Percentiles rank a stretch among this genome's conserved stretches.
Evolutionary conservation across 2,113 vertebrate genomes (phyloP).

Genomic region (Corvus hawaiiensis): DNA sequence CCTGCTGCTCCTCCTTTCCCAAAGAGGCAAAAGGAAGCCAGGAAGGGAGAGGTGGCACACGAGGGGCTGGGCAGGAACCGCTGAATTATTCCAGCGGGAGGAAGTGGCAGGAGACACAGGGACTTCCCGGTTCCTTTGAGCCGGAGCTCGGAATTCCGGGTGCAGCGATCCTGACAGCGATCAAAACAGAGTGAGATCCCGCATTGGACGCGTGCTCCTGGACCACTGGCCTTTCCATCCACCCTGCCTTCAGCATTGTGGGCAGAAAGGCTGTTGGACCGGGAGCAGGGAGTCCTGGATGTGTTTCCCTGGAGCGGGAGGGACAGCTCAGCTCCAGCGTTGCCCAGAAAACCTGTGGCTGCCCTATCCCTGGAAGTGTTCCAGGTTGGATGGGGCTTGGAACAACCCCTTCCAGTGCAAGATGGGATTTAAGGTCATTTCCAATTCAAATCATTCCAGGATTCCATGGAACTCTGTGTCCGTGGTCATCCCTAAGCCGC

Average conservation of each 20-base stretch:
- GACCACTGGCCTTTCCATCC: not conserved
- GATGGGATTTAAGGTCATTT: not conserved
- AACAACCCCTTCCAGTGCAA: not conserved
- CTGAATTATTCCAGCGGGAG: not conserved
- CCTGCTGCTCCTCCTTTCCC: not conserved
- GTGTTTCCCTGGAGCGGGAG: not conserved
- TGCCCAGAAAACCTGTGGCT: not conserved
- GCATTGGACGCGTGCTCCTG: fast-evolving
- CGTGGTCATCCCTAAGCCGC: not conserved
- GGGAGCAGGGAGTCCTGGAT: not conserved
- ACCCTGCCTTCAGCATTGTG: fast-evolving
- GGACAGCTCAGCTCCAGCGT: not conserved
- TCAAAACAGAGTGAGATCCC: not conserved
- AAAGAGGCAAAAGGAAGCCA: not conserved
- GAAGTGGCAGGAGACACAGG: not conserved
- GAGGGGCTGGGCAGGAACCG: not conserved
- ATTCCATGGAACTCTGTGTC: not conserved
- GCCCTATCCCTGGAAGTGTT: not conserved
- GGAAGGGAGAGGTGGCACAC: not conserved
- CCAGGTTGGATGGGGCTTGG: not conserved
- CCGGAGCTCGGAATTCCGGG: not conserved
- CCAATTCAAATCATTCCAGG: not conserved
- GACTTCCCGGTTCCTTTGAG: not conserved
- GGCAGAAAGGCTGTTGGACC: fast-evolving
- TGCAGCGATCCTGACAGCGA: not conserved